Evolutionary conservation across 1,140 invertebrate genomes (phyloP).

Genomic region (Piezodorus guildinii): DNA sequence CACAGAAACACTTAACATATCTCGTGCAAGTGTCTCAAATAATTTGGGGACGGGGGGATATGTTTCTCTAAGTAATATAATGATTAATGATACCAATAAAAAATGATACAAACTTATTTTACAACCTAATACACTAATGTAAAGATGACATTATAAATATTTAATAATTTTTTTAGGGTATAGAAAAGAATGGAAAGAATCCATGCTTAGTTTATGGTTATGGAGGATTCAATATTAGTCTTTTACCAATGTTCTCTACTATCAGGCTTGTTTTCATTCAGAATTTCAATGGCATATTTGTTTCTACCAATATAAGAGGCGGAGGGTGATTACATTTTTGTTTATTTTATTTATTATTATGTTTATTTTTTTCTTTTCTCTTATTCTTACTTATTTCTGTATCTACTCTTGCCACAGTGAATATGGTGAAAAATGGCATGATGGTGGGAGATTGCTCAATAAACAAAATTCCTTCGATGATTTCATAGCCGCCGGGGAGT

Average conservation of each 20-base stretch:
- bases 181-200: conserved; percentile 52
- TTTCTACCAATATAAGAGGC: conserved; percentile 88
- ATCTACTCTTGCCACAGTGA: not conserved
- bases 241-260: conserved; percentile 76
- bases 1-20: no score
- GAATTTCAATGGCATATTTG: conserved; percentile 77
- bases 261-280: conserved; percentile 79
- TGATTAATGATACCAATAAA: no score
- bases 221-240: conserved; percentile 90
- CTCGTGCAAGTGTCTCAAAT: no score
- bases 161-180: conserved; percentile 43
- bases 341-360: not conserved
- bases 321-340: conserved; percentile 58
- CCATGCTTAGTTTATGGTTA: conserved; percentile 89
- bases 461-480: conserved; percentile 98
- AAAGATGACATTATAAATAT: no score
- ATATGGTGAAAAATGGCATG: conserved; percentile 54
- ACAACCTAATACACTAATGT: no score
- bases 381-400: not conserved
- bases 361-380: not conserved
- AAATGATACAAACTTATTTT: no score
- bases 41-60: no score
- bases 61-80: no score
- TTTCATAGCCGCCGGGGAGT: conserved; percentile 86
- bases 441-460: conserved; percentile 76